Base-by-base conservation (phyloP, 2,888 invertebrate species). In the Macaria notata region DNA sequence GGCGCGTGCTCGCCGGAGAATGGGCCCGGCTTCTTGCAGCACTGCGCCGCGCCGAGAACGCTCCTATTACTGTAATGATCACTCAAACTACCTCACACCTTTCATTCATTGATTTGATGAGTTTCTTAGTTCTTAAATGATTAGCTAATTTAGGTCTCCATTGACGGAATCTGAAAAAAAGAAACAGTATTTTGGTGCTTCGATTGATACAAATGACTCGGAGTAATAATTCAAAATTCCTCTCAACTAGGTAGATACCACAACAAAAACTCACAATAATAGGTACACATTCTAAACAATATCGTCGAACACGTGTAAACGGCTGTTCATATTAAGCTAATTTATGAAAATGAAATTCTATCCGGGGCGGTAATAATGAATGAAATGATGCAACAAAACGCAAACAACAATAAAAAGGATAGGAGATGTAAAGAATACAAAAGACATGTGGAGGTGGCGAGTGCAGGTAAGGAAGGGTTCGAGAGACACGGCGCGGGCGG, bases 1-100 rank as follows among this genome's bases (percentile, higher is more conserved):
- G 87, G 89, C 90, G 90, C 91, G 91, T 90, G 90, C 90, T 88
- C 88, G 59, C 41, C 86, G 88, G 88, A 87, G 84, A 79, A 73
- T 78, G 78, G 71, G 75, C 69, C 75, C 74, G 75, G 71, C 73
- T 83, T 81, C 80, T 83, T 82, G 75, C 70, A 63, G 59, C 63
- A 54, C 54, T 48, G 61, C 70, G 53, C 46, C 53, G 64, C 64
- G 70, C 72, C 69, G 69, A 73, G 73, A 74, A 72, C 71, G 64
- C 68, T 64, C 61, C 59, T 54, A 64, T 62, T 76, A 77, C 72
- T 74, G 75, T 73, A 65, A 69, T 63, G 59, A 38, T 49, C 60
- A 48, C 47, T 31, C 46, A 52, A 47, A 61, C 51, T 44, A 46
- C 49, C 49, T 62, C 42, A 3, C 58, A 62, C 62, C 52, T 49